phyloP scores from a whole-genome alignment of 2,113 vertebrate genomes.

The Nanorana parkeri region DNA sequence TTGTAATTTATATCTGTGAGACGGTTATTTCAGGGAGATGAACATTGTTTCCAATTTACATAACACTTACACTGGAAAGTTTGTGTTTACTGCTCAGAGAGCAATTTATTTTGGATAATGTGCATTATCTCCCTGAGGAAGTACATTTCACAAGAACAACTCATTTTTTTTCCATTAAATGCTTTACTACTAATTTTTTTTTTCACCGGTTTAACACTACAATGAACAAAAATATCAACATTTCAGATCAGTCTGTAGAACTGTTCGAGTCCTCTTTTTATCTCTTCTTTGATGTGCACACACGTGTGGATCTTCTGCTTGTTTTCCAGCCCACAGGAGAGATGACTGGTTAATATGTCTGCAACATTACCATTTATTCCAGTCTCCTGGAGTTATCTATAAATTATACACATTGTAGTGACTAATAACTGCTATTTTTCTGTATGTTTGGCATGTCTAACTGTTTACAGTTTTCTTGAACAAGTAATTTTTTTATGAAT shows the following conservation, averaged over 20 bases:
- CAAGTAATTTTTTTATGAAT: too few species aligned
- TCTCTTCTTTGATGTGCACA: neutral
- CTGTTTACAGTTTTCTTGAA: too few species aligned
- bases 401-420: too few species aligned
- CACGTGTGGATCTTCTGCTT: neutral
- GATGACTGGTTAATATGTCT: neutral
- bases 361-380: neutral
- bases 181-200: constrained; percentile 51
- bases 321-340: neutral
- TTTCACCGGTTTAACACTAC: constrained; percentile 36
- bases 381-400: neutral
- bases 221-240: neutral
- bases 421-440: too few species aligned
- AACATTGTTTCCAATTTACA: constrained; percentile 28
- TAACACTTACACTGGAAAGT: constrained; percentile 41
- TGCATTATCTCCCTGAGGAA: constrained; percentile 47
- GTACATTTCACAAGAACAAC: constrained; percentile 59
- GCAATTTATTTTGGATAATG: constrained; percentile 49
- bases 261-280: neutral
- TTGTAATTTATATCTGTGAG: constrained; percentile 20
- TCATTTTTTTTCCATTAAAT: constrained; percentile 55
- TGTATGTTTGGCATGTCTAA: too few species aligned
- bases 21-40: neutral
- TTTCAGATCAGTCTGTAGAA: neutral
- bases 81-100: constrained; percentile 51